These are phyloP conservation scores for Cordilura impudica DNA, from an alignment of 2,888 invertebrate genomes.

Conservation along the genomic window DNA sequence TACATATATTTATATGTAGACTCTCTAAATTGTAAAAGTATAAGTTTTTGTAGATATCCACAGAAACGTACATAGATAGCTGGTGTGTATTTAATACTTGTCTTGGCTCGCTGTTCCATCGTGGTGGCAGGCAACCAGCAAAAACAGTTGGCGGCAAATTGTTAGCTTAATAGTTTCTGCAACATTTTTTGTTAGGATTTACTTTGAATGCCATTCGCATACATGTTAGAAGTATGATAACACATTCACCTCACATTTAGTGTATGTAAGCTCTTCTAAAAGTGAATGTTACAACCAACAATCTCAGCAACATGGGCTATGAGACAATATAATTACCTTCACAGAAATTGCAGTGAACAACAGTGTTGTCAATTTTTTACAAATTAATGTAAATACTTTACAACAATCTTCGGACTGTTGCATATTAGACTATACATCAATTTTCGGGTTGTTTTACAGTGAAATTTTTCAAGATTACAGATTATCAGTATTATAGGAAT, in stretches of 20 bases:
- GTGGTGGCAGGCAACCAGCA: constrained; percentile 68
- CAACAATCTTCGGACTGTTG: too few relatives aligned
- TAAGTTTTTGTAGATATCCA: background rate
- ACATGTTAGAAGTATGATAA: constrained; percentile 21
- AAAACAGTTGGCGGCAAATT: constrained; percentile 60
- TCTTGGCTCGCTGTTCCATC: constrained; percentile 46
- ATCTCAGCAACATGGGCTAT: constrained; percentile 21
- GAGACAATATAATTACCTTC: constrained; percentile 55
- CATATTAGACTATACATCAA: too few relatives aligned
- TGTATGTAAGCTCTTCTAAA: background rate
- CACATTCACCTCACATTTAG: constrained; percentile 2
- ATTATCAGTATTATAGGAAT: too few relatives aligned
- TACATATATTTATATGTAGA: too few relatives aligned
- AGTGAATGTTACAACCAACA: background rate
- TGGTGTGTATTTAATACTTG: constrained; percentile 48
- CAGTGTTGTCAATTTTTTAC: too few relatives aligned
- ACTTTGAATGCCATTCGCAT: constrained; percentile 29
- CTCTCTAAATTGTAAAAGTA: too few relatives aligned
- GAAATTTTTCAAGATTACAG: too few relatives aligned
- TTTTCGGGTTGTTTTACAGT: too few relatives aligned
- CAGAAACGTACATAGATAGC: too few relatives aligned
- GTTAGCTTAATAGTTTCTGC: constrained; percentile 57
- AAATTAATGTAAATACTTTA: too few relatives aligned
- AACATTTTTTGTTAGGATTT: constrained; percentile 35
- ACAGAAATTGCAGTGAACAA: constrained; percentile 44